Conservation (phyloP, 2,113 vertebrate genomes). For the Leiothrix lutea region DNA sequence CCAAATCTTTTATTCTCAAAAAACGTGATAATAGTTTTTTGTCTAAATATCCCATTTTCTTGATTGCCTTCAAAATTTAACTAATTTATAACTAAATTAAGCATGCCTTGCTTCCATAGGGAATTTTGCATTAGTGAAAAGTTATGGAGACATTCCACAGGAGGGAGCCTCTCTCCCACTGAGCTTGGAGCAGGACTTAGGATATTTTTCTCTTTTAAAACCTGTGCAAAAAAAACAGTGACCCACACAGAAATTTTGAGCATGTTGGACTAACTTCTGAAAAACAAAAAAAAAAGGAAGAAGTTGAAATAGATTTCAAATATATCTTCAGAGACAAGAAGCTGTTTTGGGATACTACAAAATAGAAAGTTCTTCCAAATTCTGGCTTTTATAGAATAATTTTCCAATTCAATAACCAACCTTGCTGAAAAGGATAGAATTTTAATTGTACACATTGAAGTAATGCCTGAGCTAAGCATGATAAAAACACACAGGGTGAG, state of each 20-base stretch:
- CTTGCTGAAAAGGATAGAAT: neutral
- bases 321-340: neutral
- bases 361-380: neutral
- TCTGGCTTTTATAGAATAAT: neutral
- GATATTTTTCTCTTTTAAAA: neutral
- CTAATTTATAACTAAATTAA: neutral
- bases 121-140: neutral
- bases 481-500: neutral
- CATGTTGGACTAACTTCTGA: accelerated
- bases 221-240: neutral
- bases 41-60: neutral
- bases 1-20: neutral
- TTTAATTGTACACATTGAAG: neutral
- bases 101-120: neutral
- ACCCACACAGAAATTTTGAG: neutral
- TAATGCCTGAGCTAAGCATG: neutral
- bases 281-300: no score
- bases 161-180: constrained; percentile 49
- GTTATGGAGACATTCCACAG: constrained; percentile 9
- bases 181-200: neutral
- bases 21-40: neutral
- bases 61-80: neutral
- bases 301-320: neutral
- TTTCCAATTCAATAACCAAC: neutral
- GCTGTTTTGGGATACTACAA: neutral